These are phyloP conservation scores for Pachycephus smyrnensis DNA, from an alignment of 2,888 invertebrate species.

Conservation along the genomic window DNA sequence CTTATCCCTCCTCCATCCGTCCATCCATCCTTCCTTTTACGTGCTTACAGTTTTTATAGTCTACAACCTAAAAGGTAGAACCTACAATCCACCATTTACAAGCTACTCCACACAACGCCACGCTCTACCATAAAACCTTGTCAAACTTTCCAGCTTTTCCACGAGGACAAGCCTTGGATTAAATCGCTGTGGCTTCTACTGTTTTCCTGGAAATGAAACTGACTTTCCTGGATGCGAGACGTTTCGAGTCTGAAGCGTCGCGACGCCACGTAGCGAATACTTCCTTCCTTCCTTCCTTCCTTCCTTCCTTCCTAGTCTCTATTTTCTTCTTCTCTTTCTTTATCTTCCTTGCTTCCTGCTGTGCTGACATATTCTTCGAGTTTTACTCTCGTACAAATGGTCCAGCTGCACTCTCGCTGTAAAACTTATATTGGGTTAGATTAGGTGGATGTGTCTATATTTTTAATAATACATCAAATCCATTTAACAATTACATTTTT, in stretches of 20 bases:
- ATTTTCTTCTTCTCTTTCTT: neutral
- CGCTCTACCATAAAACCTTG: neutral
- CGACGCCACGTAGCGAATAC: neutral
- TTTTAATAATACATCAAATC: neutral
- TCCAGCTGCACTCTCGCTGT: neutral
- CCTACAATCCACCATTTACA: constrained; percentile 9
- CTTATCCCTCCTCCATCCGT: neutral
- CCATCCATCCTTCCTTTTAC: constrained; percentile 1
- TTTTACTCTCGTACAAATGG: neutral
- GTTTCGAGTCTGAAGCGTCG: neutral
- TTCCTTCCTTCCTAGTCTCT: neutral
- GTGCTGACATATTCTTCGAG: neutral
- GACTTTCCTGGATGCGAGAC: neutral
- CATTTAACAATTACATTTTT: neutral
- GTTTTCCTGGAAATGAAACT: constrained; percentile 8
- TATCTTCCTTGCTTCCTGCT: neutral
- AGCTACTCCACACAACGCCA: constrained; percentile 15
- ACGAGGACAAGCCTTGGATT: constrained; percentile 25
- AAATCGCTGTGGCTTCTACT: constrained; percentile 23
- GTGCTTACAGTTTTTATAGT: constrained; percentile 6
- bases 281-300: neutral
- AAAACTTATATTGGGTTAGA: neutral
- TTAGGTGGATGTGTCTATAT: neutral
- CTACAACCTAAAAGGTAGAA: constrained; percentile 1
- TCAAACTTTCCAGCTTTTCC: constrained; percentile 25